Conservation (phyloP, 2,888 invertebrate species). For the Dryococelus australis region DNA sequence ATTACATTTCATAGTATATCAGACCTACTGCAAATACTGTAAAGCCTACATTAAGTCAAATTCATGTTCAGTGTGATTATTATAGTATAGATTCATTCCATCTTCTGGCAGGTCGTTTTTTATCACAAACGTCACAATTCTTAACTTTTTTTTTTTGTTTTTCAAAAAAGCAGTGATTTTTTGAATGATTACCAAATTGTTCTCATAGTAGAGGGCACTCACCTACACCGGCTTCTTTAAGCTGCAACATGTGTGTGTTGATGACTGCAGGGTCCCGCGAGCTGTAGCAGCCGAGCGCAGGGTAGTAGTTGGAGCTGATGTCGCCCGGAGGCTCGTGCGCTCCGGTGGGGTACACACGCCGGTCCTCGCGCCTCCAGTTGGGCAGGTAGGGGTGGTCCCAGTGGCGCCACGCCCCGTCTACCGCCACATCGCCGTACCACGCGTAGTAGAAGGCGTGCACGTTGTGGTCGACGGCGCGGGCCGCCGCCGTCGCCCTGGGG, state of each 20-base stretch:
- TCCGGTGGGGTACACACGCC: slow-evolving; percentile 59
- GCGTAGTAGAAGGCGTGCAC: slow-evolving; percentile 56
- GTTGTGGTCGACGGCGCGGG: slow-evolving; percentile 51
- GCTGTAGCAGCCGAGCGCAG: slow-evolving; percentile 63
- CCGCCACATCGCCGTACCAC: slow-evolving; percentile 54
- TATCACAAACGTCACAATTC: no score
- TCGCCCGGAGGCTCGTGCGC: slow-evolving; percentile 64
- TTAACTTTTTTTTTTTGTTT: no score
- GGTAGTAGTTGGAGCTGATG: slow-evolving; percentile 64
- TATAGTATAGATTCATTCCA: no score
- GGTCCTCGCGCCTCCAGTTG: slow-evolving; percentile 61
- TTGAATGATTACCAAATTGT: no score
- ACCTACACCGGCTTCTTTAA: slow-evolving; percentile 58
- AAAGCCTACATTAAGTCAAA: no score
- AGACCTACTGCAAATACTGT: no score
- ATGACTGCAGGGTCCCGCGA: slow-evolving; percentile 61
- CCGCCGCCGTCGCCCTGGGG: not conserved
- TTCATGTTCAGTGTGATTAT: no score
- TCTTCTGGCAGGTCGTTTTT: no score
- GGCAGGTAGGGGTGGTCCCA: slow-evolving; percentile 57
- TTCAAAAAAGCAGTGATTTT: no score
- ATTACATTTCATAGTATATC: no score
- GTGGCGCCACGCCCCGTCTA: slow-evolving; percentile 54
- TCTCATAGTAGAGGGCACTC: not conserved
- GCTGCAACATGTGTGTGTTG: slow-evolving; percentile 67